Base-by-base conservation (phyloP, 2,113 vertebrate genomes). In the Dromiciops gliroides region DNA sequence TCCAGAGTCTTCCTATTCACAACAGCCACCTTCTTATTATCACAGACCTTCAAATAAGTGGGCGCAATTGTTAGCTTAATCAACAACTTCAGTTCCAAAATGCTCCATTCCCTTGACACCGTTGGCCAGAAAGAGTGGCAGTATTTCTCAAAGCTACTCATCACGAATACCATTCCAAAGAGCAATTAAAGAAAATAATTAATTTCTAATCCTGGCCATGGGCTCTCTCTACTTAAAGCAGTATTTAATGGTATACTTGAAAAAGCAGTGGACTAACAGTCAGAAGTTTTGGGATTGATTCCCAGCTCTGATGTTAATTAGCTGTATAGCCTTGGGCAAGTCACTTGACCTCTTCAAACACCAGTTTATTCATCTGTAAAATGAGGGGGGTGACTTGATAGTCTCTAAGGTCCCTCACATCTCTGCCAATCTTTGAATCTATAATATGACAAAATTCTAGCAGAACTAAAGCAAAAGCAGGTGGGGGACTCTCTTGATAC, bases 91-190 rank as follows among this genome's bases (percentile, higher is more conserved):
- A 96, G 97, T 97, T 97, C 97, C 94, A 91, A 95, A 97, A 96
- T 51, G 67, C 89, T 60, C 37, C 89, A 47, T 50, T 92, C 50
- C 56, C 83, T 95, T 97, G 95, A 97, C 92, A 91, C 97, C 96
- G 89, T 93, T 88, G 96, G 95, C 96, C 94, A 94, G n/a, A 75
- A 52, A 96, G 92, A 96, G 95, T 95, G 95, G 96, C 49, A 90
- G 90, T 37, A 50, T 94, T 97, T 97, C 96, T 96, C 53, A 95
- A 94, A 88, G 94, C 97, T 97, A 96, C 97, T 97, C 97, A 95
- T 95, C 95, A 96, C 24, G 88, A 94, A 94, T 88, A 25, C 51
- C 51, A 52, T 93, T 92, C 95, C 94, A 96, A 83, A 94, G 96
- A 93, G 92, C 90, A 96, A 50, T 19, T 52, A 89, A 92, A 97